Percentiles rank a stretch among this genome's conserved stretches.
Evolutionary conservation across 2,888 invertebrate genomes (phyloP).

Genomic region (Biston betularia): DNA sequence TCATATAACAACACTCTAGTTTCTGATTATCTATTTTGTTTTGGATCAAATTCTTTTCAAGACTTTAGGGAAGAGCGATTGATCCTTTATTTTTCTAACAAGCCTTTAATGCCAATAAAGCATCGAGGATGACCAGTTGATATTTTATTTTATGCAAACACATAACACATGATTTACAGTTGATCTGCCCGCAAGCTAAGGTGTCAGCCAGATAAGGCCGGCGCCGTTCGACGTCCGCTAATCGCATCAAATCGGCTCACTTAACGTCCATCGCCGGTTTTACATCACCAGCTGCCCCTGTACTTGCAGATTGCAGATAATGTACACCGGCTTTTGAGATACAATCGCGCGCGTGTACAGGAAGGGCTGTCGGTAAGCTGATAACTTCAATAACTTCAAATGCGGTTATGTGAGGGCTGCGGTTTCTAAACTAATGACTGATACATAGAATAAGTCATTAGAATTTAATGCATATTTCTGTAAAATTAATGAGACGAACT

Average conservation of each 20-base stretch:
- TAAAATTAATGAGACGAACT: too few species aligned
- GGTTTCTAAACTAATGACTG: conserved; percentile 29
- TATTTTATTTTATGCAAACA: conserved; percentile 1
- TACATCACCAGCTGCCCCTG: conserved; percentile 60
- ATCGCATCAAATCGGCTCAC: conserved; percentile 62
- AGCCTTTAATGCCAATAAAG: too few species aligned
- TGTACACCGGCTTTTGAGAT: conserved; percentile 63
- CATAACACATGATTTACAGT: conserved; percentile 33
- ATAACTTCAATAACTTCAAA: conserved; percentile 46
- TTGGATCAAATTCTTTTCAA: too few species aligned
- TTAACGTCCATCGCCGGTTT: conserved; percentile 67
- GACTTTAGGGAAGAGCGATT: too few species aligned
- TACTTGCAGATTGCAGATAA: conserved; percentile 64
- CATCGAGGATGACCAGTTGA: too few species aligned
- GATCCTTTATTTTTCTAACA: too few species aligned
- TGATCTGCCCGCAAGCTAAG: conserved; percentile 38
- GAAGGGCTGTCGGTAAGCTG: conserved; percentile 49
- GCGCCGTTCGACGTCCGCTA: conserved; percentile 61
- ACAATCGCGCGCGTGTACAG: conserved; percentile 52
- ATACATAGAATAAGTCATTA: neutral
- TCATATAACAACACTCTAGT: too few species aligned
- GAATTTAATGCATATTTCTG: too few species aligned
- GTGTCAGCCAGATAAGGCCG: conserved; percentile 59
- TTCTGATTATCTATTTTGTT: too few species aligned
- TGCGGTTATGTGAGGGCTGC: conserved; percentile 39